Percentiles rank a stretch among this genome's conserved stretches.
These are phyloP conservation scores for Zele albiditarsus DNA, from an alignment of 2,888 invertebrate genomes.

Conservation along the genomic window DNA sequence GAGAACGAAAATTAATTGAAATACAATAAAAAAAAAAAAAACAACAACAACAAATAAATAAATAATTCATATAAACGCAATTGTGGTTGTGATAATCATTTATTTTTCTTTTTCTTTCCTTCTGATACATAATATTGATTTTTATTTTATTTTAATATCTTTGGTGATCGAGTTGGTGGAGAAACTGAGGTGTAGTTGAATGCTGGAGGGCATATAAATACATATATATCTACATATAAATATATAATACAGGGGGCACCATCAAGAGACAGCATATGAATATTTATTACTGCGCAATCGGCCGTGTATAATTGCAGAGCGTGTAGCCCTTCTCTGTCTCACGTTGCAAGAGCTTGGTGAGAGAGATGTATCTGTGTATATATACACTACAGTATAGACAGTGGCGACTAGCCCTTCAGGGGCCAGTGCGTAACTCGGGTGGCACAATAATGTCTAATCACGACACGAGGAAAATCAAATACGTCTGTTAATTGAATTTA, in stretches of 20 bases:
- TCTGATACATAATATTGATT: background rate
- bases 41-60: too few species aligned
- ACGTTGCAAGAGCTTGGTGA: background rate
- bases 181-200: background rate
- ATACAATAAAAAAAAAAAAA: background rate
- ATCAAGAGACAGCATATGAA: conserved; percentile 21
- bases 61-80: background rate
- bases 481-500: conserved; percentile 28
- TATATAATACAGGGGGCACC: conserved; percentile 10
- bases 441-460: conserved; percentile 38
- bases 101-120: background rate
- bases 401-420: conserved; percentile 30
- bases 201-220: background rate
- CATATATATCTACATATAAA: background rate
- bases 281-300: conserved; percentile 38
- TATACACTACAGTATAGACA: background rate
- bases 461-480: conserved; percentile 36
- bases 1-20: background rate
- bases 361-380: background rate
- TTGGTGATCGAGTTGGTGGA: background rate
- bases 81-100: too few species aligned
- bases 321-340: conserved; percentile 11
- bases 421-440: conserved; percentile 26
- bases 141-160: background rate
- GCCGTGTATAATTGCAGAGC: conserved; percentile 34